Conservation (phyloP, 2,888 invertebrate species). For the Dicranocentrus wangi region DNA sequence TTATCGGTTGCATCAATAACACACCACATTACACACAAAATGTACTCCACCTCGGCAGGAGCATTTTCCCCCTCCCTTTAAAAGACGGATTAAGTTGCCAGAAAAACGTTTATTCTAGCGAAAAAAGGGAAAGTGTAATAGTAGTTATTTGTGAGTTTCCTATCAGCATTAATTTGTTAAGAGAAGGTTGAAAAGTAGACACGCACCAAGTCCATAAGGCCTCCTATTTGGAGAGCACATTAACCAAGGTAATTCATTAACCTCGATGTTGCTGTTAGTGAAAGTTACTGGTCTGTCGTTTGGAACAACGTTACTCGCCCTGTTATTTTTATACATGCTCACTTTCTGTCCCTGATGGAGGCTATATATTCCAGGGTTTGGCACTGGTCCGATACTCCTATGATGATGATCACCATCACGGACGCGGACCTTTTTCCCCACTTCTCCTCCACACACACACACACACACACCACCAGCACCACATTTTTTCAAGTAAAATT, state of each 20-base stretch:
- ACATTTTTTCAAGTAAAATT: too few relatives aligned
- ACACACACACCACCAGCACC: too few relatives aligned
- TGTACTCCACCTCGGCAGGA: too few relatives aligned
- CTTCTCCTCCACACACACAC: too few relatives aligned
- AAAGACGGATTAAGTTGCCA: constrained; percentile 43
- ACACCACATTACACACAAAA: not conserved
- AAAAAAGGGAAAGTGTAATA: constrained; percentile 31
- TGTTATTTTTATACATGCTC: constrained; percentile 22
- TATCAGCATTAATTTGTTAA: constrained; percentile 59
- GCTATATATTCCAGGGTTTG: not conserved
- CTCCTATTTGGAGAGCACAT: constrained; percentile 49
- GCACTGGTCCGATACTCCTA: not conserved
- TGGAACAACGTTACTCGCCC: constrained; percentile 5
- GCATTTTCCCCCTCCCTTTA: too few relatives aligned
- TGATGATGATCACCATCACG: constrained; percentile 26
- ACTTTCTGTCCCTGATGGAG: constrained; percentile 18
- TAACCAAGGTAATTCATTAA: constrained; percentile 63
- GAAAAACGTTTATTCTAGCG: constrained; percentile 4
- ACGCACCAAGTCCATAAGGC: constrained; percentile 50
- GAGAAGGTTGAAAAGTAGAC: constrained; percentile 55
- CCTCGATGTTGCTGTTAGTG: constrained; percentile 58
- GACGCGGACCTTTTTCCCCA: constrained; percentile 3
- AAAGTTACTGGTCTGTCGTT: constrained; percentile 39
- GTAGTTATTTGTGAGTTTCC: constrained; percentile 53
- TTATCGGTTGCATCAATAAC: not conserved